phyloP scores from a whole-genome alignment of 92 coral and sea anemone genomes.

The Blastomussa wellsi region DNA sequence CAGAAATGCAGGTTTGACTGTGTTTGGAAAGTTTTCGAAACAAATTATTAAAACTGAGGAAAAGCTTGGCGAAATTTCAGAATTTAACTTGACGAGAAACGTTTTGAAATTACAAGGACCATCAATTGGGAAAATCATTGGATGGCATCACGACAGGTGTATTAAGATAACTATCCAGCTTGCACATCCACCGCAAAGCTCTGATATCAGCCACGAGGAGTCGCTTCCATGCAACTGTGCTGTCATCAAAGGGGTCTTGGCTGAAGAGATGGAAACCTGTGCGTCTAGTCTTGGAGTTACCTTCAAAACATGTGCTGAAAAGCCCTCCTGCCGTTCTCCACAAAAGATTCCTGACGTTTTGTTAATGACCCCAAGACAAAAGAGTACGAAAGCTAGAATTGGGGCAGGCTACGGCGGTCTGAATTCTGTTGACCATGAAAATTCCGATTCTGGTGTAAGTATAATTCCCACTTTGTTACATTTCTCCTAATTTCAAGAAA shows the following conservation, averaged over 20 bases:
- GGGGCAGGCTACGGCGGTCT: background rate
- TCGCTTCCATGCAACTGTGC: background rate
- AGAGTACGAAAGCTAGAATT: background rate
- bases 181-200: background rate
- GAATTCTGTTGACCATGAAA: background rate
- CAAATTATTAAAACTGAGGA: background rate
- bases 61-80: background rate
- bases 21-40: background rate
- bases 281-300: background rate
- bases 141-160: background rate
- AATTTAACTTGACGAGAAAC: background rate
- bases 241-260: background rate
- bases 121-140: background rate
- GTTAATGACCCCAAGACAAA: background rate
- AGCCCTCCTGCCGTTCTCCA: background rate
- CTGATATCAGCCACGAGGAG: background rate
- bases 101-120: background rate
- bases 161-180: background rate
- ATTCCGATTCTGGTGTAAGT: background rate
- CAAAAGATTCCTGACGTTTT: background rate
- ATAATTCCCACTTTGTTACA: background rate
- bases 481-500: background rate
- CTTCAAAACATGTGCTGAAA: background rate
- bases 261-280: background rate
- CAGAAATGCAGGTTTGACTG: background rate